Base-by-base conservation (phyloP, 1,140 invertebrate species). In the Thereuonema tuberculata region DNA sequence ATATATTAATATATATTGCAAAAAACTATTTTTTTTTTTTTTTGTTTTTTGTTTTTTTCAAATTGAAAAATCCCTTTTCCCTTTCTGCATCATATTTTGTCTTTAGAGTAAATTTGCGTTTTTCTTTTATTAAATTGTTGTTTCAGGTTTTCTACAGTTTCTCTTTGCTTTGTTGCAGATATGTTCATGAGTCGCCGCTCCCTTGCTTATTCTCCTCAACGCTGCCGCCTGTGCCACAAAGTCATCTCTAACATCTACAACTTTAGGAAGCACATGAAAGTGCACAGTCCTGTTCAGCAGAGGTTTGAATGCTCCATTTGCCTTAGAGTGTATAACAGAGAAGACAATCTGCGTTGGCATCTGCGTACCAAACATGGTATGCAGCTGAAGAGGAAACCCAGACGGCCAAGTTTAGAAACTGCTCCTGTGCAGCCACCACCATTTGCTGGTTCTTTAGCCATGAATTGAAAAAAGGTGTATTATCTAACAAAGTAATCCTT, bases 161-260 rank as follows among this genome's bases (percentile, higher is more conserved):
- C n/a, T n/a, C n/a, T n/a, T n/a, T n/a, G n/a, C 2, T 55, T 17
- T 55, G 28, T 55, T 55, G 3, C 53, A 55, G 53, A 17, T 27
- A 2, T 29, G 24, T 28, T 55, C 24, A 9, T 21, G 3, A 12
- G 14, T 21, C 53, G 53, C 25, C 53, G 53, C 15, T 9, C 53
- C 9, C 26, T 55, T 27, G 53, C 53, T 27, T 55, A 53, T n/a
- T 52, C 25, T 50, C 58, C 67, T 5, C 65, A 70, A 43, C 73
- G 70, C 5, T 75, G 73, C 60, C 72, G 72, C 15, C 66, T 73
- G 28, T 75, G 73, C 61, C 67, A 70, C 59, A 75, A 75, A 67
- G 66, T 73, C 27, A 75, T 75, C 62, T 72, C 70, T 49, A 74
- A 73, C 64, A 71, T 72, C 63, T 72, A 71, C 29, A 75, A 74